These are phyloP conservation scores for Spilogale gracilis DNA, from an alignment of 2,113 vertebrate genomes.

Conservation along the genomic window DNA sequence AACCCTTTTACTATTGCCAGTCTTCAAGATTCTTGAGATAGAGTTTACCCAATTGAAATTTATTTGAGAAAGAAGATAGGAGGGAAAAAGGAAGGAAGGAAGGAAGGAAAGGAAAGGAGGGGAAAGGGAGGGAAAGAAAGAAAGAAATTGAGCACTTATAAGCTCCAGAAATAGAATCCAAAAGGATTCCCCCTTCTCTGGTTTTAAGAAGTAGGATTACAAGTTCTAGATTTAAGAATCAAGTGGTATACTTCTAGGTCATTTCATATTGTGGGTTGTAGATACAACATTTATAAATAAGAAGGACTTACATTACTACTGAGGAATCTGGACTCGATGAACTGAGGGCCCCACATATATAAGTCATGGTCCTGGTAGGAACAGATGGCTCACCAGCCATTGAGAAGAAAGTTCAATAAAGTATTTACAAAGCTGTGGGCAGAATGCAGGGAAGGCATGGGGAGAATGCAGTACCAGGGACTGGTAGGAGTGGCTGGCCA, in stretches of 20 bases:
- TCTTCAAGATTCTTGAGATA: background rate
- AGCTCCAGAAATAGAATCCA: background rate
- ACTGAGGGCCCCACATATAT: background rate
- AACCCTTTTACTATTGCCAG: background rate
- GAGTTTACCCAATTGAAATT: background rate
- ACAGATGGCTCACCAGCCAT: background rate
- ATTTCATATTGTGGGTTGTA: background rate
- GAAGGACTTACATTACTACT: background rate
- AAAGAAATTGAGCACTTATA: background rate
- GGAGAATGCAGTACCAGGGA: background rate
- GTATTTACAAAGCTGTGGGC: background rate
- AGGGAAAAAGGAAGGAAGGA: fast-evolving
- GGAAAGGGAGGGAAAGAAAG: background rate
- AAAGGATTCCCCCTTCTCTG: background rate
- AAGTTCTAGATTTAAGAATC: conserved; percentile 36
- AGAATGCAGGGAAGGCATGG: background rate
- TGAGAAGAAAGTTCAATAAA: background rate
- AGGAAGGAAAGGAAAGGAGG: too few relatives aligned
- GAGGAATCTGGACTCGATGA: background rate
- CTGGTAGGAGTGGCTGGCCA: background rate
- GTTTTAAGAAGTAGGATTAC: background rate
- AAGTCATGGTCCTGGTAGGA: background rate
- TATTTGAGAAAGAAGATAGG: background rate
- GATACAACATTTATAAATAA: background rate
- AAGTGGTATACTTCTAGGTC: background rate